These are phyloP conservation scores for Leptinotarsa defecta DNA, from an alignment of 1,140 invertebrate genomes.

Conservation along the genomic window DNA sequence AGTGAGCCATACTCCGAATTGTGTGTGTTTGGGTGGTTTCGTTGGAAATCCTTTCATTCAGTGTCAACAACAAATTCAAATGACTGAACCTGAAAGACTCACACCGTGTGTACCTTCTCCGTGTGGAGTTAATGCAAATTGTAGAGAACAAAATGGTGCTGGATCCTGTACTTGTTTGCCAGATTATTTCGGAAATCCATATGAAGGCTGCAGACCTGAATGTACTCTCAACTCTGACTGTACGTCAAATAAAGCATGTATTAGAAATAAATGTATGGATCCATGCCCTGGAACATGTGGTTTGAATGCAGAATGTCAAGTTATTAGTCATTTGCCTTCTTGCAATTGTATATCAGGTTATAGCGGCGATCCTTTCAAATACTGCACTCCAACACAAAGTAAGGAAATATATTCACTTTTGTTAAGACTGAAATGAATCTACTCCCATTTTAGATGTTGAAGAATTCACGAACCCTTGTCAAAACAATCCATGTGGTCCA, in stretches of 20 bases:
- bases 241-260: constrained; percentile 69
- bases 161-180: constrained; percentile 72
- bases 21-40: constrained; percentile 64
- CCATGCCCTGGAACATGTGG: constrained; percentile 76
- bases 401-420: constrained; percentile 49
- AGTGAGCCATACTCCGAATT: constrained; percentile 68
- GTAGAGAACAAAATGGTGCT: constrained; percentile 68
- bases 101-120: constrained; percentile 72
- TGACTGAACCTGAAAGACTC: constrained; percentile 45
- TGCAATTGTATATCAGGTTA: constrained; percentile 73
- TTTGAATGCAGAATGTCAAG: constrained; percentile 73
- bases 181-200: constrained; percentile 78
- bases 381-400: constrained; percentile 61
- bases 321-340: constrained; percentile 71
- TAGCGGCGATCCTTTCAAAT: constrained; percentile 70
- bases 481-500: constrained; percentile 70
- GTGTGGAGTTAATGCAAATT: constrained; percentile 75
- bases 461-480: constrained; percentile 63
- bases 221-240: constrained; percentile 71
- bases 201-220: constrained; percentile 72
- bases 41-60: constrained; percentile 65
- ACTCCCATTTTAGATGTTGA: constrained; percentile 25
- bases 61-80: constrained; percentile 54
- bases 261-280: constrained; percentile 71
- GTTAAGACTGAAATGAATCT: not conserved